Evolutionary conservation across 2,113 vertebrate genomes (phyloP).

Genomic region (Psittacula cyanocephala): DNA sequence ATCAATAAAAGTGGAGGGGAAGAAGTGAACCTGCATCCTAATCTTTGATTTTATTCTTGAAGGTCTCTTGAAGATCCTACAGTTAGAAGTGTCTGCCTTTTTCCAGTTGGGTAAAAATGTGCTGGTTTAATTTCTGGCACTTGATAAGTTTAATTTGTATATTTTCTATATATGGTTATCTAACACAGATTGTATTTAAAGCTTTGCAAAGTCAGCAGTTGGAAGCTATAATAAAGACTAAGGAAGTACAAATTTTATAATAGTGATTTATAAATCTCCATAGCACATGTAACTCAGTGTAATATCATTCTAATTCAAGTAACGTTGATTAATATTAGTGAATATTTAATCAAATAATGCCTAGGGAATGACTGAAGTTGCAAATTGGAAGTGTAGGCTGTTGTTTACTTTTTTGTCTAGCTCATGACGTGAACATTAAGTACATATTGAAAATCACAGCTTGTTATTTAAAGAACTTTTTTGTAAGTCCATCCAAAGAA

Average conservation of each 20-base stretch:
- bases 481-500: background rate
- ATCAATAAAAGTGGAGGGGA: background rate
- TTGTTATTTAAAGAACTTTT: background rate
- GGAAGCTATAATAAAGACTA: background rate
- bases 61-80: background rate
- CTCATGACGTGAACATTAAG: background rate
- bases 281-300: background rate
- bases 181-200: background rate
- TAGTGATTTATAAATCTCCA: background rate
- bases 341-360: background rate
- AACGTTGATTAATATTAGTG: background rate
- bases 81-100: background rate
- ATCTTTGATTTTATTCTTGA: background rate
- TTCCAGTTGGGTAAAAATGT: background rate
- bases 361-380: background rate
- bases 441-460: background rate
- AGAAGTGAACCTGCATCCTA: background rate
- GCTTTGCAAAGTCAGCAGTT: background rate
- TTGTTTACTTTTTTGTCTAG: background rate
- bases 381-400: background rate
- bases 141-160: background rate
- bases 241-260: background rate
- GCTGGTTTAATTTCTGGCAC: background rate
- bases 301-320: slow-evolving; percentile 20
- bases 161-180: background rate